phyloP scores from a whole-genome alignment of 2,888 invertebrate species.

The Formica aserva region DNA sequence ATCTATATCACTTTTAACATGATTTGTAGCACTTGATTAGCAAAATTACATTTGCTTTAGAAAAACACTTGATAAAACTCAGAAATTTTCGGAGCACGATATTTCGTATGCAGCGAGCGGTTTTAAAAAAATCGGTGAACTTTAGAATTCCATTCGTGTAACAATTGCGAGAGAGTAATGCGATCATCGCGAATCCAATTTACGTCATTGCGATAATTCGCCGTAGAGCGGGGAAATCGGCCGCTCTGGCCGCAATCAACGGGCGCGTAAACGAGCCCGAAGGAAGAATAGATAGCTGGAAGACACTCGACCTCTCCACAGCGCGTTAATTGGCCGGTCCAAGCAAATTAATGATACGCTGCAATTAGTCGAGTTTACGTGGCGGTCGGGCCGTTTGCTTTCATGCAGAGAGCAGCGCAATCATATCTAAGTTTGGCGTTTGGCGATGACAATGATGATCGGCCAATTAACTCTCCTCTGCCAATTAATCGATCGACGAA shows the following conservation, averaged over 20 bases:
- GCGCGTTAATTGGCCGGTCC: slow-evolving; percentile 26
- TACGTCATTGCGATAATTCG: slow-evolving; percentile 22
- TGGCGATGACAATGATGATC: slow-evolving; percentile 35
- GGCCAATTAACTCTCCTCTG: slow-evolving; percentile 47
- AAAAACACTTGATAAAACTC: background rate
- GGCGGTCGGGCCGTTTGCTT: background rate
- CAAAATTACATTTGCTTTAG: background rate
- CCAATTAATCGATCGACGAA: slow-evolving; percentile 46
- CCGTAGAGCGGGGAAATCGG: background rate
- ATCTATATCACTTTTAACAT: background rate
- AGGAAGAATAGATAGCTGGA: slow-evolving; percentile 9
- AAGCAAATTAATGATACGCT: slow-evolving; percentile 42
- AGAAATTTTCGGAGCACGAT: background rate
- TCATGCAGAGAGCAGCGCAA: slow-evolving; percentile 6
- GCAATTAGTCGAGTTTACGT: slow-evolving; percentile 47
- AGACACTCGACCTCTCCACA: background rate
- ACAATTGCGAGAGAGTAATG: slow-evolving; percentile 3
- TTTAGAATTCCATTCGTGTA: slow-evolving; percentile 18
- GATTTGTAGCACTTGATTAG: background rate
- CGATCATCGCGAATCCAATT: slow-evolving; percentile 26
- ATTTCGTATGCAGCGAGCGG: slow-evolving; percentile 3
- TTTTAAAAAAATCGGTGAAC: slow-evolving; percentile 4
- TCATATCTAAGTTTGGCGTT: slow-evolving; percentile 3
- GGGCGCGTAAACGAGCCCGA: slow-evolving; percentile 6
- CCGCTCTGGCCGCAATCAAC: slow-evolving; percentile 5